Evolutionary conservation across 2,888 invertebrate species (phyloP).

Genomic region (Eilema caniola): DNA sequence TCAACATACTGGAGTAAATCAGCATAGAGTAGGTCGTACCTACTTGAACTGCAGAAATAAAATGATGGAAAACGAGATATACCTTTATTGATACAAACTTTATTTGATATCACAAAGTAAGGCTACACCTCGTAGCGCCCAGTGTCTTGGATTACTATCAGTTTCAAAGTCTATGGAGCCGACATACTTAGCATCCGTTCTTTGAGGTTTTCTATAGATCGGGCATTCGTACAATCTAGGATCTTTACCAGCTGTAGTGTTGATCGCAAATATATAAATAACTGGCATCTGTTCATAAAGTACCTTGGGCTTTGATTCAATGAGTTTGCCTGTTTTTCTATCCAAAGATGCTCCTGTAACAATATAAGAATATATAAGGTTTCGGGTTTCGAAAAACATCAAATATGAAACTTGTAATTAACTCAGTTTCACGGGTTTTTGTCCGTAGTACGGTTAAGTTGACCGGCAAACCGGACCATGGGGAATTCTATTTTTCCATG

Average conservation of each 20-base stretch:
- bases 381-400: too few species aligned
- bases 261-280: slow-evolving; percentile 98
- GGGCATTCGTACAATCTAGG: slow-evolving; percentile 98
- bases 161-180: slow-evolving; percentile 98
- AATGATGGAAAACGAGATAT: neutral
- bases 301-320: slow-evolving; percentile 97
- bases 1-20: too few species aligned
- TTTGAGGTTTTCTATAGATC: slow-evolving; percentile 97
- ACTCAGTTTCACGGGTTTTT: neutral
- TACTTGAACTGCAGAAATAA: neutral
- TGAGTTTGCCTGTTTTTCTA: slow-evolving; percentile 94
- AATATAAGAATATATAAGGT: neutral
- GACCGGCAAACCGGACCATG: too few species aligned
- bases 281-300: slow-evolving; percentile 98
- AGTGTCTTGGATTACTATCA: slow-evolving; percentile 96
- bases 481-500: too few species aligned
- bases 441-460: too few species aligned
- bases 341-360: slow-evolving; percentile 93
- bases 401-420: neutral
- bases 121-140: slow-evolving; percentile 98
- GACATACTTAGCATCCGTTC: slow-evolving; percentile 98
- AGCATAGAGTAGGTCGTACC: neutral
- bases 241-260: slow-evolving; percentile 97
- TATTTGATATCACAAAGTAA: slow-evolving; percentile 98
- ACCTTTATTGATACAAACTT: too few species aligned